These are phyloP conservation scores for Lepus timidus DNA, from an alignment of 2,113 vertebrate species.

Conservation along the genomic window DNA sequence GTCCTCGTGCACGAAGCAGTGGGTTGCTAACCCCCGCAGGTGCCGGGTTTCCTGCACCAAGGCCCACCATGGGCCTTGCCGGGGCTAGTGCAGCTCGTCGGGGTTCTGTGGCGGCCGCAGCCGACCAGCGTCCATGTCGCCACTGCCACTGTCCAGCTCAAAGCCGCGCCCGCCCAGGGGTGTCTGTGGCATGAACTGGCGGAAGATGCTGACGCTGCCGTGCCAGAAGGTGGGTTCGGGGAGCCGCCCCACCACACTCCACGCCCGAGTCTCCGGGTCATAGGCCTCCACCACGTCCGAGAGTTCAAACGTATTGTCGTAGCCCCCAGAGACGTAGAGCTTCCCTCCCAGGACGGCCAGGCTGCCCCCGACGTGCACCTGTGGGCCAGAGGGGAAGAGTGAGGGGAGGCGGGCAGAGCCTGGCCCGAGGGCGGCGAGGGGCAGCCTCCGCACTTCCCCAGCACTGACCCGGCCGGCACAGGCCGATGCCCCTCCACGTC, in stretches of 20 bases:
- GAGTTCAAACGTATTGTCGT: constrained; percentile 97
- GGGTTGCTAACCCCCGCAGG: neutral
- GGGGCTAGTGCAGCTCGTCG: constrained; percentile 88
- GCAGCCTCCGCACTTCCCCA: neutral
- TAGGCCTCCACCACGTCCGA: constrained; percentile 96
- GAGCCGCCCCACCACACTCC: constrained; percentile 92
- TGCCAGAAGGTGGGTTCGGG: constrained; percentile 99
- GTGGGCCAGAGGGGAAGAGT: neutral
- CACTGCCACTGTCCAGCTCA: constrained; percentile 82
- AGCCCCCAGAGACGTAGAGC: constrained; percentile 96
- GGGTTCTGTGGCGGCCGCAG: constrained; percentile 90
- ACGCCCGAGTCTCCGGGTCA: constrained; percentile 89
- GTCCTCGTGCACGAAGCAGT: neutral
- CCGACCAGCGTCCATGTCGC: constrained; percentile 88
- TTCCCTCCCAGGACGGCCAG: constrained; percentile 95
- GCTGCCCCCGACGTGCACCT: constrained; percentile 98
- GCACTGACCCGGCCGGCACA: neutral
- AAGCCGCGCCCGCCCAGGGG: constrained; percentile 87
- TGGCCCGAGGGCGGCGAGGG: neutral
- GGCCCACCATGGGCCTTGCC: constrained; percentile 63
- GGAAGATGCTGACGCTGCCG: constrained; percentile 98
- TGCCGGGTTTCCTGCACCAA: neutral
- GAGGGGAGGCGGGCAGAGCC: neutral
- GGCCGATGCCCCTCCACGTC: fast-evolving
- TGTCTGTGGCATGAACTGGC: constrained; percentile 98